A percentile compares a stretch with the other conserved stretches of the same genome.
Evolutionary conservation across 2,888 invertebrate genomes (phyloP).

Genomic region (Gortyna flavago): DNA sequence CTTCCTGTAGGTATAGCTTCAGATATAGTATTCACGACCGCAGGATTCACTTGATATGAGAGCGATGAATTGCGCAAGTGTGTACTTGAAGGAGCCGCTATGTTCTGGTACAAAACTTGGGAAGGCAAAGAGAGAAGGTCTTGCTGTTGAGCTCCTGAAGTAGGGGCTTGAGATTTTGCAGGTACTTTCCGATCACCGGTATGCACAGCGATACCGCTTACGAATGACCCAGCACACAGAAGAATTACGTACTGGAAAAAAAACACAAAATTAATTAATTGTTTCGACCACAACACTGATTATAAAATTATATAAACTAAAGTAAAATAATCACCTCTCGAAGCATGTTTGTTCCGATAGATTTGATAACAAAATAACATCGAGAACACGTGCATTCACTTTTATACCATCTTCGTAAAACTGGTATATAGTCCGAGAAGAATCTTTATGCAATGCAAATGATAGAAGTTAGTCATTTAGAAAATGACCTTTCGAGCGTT

Average conservation of each 20-base stretch:
- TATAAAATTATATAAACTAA: not conserved
- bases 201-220: conserved; percentile 16
- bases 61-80: not conserved
- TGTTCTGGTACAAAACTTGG: conserved; percentile 14
- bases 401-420: conserved; percentile 82
- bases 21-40: conserved; percentile 36
- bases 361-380: conserved; percentile 80
- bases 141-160: conserved; percentile 3
- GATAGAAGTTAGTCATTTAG: conserved; percentile 61
- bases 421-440: conserved; percentile 80
- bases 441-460: conserved; percentile 74
- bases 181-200: not conserved
- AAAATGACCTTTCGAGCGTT: conserved; percentile 68
- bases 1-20: not conserved
- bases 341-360: conserved; percentile 79
- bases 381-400: conserved; percentile 78
- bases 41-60: conserved; percentile 31
- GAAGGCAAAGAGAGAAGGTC: conserved; percentile 38
- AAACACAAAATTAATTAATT: conserved; percentile 18
- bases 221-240: conserved; percentile 37
- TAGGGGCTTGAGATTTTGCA: not conserved
- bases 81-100: conserved; percentile 1
- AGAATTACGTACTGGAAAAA: conserved; percentile 48
- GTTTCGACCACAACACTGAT: not conserved
- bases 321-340: conserved; percentile 76